phyloP scores from a whole-genome alignment of 2,797 vertebrate species.

The Anolis apletophallus region DNA sequence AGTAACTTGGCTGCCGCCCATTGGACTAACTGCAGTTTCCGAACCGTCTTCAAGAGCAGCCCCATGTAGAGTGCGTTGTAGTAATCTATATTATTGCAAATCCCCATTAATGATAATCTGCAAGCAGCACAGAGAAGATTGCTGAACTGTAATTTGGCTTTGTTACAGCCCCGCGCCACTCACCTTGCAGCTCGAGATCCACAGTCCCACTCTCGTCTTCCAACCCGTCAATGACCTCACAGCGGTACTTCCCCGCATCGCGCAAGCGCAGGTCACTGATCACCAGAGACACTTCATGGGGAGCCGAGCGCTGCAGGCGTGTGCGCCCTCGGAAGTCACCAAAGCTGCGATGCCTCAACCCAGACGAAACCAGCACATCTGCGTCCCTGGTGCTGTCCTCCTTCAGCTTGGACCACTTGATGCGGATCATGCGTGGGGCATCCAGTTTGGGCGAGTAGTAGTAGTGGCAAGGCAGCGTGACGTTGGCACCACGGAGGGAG shows the following conservation, averaged over 20 bases:
- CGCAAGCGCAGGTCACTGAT: constrained; percentile 83
- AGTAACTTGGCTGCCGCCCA: too few relatives aligned
- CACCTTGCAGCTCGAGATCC: constrained; percentile 88
- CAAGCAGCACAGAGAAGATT: neutral
- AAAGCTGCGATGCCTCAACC: constrained; percentile 83
- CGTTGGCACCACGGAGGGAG: constrained; percentile 82
- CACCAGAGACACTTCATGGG: constrained; percentile 83
- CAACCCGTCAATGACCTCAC: constrained; percentile 92
- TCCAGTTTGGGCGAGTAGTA: constrained; percentile 80
- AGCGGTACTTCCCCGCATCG: constrained; percentile 90
- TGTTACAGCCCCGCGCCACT: neutral
- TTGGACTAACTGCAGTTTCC: too few relatives aligned
- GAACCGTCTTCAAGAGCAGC: too few relatives aligned
- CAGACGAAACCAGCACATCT: constrained; percentile 89
- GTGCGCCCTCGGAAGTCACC: constrained; percentile 87
- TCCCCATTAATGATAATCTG: neutral
- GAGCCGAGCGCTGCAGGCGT: constrained; percentile 72
- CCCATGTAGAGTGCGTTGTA: too few relatives aligned
- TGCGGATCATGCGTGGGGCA: constrained; percentile 79
- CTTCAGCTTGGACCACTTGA: constrained; percentile 92
- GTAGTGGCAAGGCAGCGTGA: constrained; percentile 88
- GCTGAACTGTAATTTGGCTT: neutral
- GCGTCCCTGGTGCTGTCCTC: constrained; percentile 80
- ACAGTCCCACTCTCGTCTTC: constrained; percentile 90
- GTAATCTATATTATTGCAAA: too few relatives aligned